Conservation (phyloP, 2,888 invertebrate species). For the Sinhomidia bicolor region DNA sequence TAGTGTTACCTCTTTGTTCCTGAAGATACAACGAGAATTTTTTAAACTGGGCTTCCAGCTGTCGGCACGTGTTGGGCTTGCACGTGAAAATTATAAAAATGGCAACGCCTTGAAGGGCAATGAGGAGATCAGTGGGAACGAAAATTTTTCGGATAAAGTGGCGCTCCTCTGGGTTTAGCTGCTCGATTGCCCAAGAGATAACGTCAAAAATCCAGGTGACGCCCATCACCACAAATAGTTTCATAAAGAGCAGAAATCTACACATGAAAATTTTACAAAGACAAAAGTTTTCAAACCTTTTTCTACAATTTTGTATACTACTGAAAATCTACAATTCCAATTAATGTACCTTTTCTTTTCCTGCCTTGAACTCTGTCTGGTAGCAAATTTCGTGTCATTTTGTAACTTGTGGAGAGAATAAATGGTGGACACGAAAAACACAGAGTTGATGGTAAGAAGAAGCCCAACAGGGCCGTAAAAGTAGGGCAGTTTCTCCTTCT, state of each 20-base stretch:
- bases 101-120: slow-evolving; percentile 93
- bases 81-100: slow-evolving; percentile 94
- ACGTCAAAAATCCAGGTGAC: slow-evolving; percentile 91
- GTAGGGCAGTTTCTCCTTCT: slow-evolving; percentile 91
- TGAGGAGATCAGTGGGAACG: slow-evolving; percentile 92
- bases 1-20: slow-evolving; percentile 70
- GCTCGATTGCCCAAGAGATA: slow-evolving; percentile 91
- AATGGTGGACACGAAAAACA: slow-evolving; percentile 89
- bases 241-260: slow-evolving; percentile 86
- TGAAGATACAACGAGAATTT: slow-evolving; percentile 74
- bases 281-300: too few species aligned
- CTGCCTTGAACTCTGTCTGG: slow-evolving; percentile 79
- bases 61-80: slow-evolving; percentile 87
- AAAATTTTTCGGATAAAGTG: slow-evolving; percentile 83
- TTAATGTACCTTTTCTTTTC: slow-evolving; percentile 79
- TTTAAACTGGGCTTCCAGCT: slow-evolving; percentile 79
- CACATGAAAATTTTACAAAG: neutral
- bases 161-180: slow-evolving; percentile 84
- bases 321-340: too few species aligned
- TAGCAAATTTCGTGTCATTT: slow-evolving; percentile 83
- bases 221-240: slow-evolving; percentile 92
- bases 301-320: too few species aligned
- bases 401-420: slow-evolving; percentile 86
- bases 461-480: slow-evolving; percentile 93
- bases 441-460: slow-evolving; percentile 89